These are phyloP conservation scores for Ailuropoda melanoleuca DNA, from an alignment of 2,113 vertebrate species.

Conservation along the genomic window DNA sequence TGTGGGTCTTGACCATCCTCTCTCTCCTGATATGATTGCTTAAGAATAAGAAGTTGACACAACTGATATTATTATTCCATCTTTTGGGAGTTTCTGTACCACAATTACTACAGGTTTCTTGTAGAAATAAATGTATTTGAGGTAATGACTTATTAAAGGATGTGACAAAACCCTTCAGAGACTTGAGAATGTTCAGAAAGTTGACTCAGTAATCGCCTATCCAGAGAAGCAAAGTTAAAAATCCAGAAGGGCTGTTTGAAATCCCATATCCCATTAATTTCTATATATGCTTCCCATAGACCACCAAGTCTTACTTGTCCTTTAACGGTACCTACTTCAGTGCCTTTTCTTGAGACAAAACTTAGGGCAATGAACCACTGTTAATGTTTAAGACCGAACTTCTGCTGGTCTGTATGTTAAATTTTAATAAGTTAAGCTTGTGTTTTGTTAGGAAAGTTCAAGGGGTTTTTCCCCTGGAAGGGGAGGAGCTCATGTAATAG, in stretches of 20 bases:
- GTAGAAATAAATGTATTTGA: neutral
- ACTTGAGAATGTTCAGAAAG: neutral
- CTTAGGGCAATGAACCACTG: neutral
- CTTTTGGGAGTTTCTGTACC: neutral
- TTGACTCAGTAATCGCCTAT: neutral
- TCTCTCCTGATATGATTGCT: neutral
- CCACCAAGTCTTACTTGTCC: neutral
- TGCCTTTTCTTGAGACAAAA: neutral
- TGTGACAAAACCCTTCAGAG: neutral
- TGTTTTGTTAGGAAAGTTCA: neutral
- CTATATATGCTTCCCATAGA: neutral
- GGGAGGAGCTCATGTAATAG: no score
- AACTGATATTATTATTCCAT: neutral
- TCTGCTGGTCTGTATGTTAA: neutral
- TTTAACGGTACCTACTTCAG: neutral
- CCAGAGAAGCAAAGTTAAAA: neutral
- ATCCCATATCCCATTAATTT: neutral
- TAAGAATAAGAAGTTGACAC: neutral
- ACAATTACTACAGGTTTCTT: neutral
- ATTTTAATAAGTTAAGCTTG: neutral
- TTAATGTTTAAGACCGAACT: neutral
- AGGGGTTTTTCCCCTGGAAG: neutral
- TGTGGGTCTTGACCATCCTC: neutral
- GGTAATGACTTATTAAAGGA: neutral
- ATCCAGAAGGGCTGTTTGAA: neutral